Evolutionary conservation across 2,888 invertebrate species (phyloP), one percentile per base, ranked within the genome.

Genomic region (Ennomos fuscantarius): DNA sequence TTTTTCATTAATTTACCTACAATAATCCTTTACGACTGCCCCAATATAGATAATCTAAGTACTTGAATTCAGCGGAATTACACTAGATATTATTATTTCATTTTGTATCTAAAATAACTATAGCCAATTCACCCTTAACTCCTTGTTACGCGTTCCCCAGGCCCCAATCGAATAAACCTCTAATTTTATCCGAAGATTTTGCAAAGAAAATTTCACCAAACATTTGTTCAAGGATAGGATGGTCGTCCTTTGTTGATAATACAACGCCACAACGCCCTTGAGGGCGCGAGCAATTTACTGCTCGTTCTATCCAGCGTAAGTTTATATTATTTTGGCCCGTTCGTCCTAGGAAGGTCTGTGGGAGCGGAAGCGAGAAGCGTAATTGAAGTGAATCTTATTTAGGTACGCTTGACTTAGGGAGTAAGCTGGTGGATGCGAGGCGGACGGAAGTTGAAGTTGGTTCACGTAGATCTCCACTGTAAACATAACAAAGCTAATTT

Each of bases 261-360:
- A 54, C 48, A 37, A 45, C 54, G 53, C 47, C 41, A 54, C 46
- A 50, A 32, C 43, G 34, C 62, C 44, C 55, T 41, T 32, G 52
- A 42, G 54, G 55, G 37, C 12, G 13, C 40, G 33, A 37, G 44
- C 54, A 64, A 66, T 62, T 66, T 60, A 62, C 58, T 35, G 55
- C 39, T 40, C 50, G 47, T 57, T 59, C 54, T 39, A 54, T 44
- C 49, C 47, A 33, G 40, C 57, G 44, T 39, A 51, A 61, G 60
- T 58, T 60, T 58, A 51, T 58, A 63, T 63, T 59, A 61, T 62
- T 63, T 58, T 55, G 48, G 53, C 36, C 48, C 61, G 53, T 61
- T 61, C 44, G 32, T 41, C 44, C 43, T 48, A 34, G 52, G 45
- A 48, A 48, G 44, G 45, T 41, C 42, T 37, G 41, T 47, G 10